Conservation (phyloP, 37 sponge, comb jelly and placozoan genomes). For the Cladorhizidae sp. region DNA sequence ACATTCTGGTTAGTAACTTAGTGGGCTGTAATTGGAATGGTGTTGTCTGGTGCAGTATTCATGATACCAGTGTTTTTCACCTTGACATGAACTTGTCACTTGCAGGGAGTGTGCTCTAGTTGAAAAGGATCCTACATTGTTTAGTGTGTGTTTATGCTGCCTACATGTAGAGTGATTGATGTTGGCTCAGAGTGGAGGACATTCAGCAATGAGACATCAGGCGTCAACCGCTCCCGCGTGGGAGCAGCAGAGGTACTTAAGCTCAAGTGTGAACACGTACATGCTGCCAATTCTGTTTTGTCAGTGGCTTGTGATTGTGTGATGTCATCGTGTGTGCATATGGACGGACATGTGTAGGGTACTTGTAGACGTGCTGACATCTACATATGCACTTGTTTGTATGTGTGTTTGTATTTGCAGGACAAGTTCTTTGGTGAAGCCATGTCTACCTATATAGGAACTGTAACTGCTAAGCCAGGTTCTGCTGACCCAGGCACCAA, state of each 20-base stretch:
- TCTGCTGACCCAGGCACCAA: slow-evolving; percentile 19
- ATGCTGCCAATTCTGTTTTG: too few relatives aligned
- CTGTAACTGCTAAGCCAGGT: slow-evolving; percentile 45
- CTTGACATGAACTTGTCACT: neutral
- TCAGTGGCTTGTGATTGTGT: too few relatives aligned
- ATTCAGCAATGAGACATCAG: slow-evolving; percentile 89
- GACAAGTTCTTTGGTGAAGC: slow-evolving; percentile 78
- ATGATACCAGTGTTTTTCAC: neutral
- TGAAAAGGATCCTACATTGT: too few relatives aligned
- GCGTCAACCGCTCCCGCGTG: slow-evolving; percentile 88
- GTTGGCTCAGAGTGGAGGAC: slow-evolving; percentile 99
- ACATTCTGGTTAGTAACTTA: neutral
- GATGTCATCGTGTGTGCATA: too few relatives aligned
- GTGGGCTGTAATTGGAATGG: neutral
- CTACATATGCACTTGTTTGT: too few relatives aligned
- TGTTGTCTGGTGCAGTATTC: neutral
- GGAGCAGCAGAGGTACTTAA: slow-evolving; percentile 85
- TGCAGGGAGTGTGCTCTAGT: too few relatives aligned
- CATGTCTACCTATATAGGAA: slow-evolving; percentile 79
- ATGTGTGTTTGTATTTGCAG: slow-evolving; percentile 20
- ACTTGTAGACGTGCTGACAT: neutral
- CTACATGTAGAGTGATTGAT: slow-evolving; percentile 82
- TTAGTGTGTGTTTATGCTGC: neutral
- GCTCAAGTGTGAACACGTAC: too few relatives aligned
- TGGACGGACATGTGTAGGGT: too few relatives aligned